Conservation (phyloP, 1,140 invertebrate genomes). For the Lasaia peninsularis region DNA sequence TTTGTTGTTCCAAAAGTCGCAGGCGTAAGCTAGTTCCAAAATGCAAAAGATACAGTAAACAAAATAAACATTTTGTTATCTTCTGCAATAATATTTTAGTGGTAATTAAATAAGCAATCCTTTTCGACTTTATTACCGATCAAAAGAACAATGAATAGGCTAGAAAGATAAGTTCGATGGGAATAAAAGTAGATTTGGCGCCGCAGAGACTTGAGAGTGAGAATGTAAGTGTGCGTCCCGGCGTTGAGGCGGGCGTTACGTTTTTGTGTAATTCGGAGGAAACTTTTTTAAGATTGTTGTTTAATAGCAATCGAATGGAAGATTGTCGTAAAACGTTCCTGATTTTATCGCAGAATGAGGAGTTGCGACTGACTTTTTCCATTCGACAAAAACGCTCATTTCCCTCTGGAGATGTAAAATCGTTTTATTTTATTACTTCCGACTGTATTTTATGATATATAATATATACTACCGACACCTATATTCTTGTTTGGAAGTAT, state of each 20-base stretch:
- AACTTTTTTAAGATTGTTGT: constrained; percentile 67
- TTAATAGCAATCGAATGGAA: constrained; percentile 73
- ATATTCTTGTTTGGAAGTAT: constrained; percentile 44
- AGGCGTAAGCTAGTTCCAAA: too few relatives aligned
- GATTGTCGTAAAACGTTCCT: constrained; percentile 74
- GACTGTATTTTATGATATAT: constrained; percentile 65
- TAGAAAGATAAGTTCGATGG: not conserved
- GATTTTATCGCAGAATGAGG: constrained; percentile 75
- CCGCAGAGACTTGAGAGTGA: constrained; percentile 1
- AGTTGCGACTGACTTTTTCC: constrained; percentile 73
- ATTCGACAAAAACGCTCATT: constrained; percentile 73
- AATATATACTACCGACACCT: constrained; percentile 39
- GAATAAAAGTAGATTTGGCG: constrained; percentile 12
- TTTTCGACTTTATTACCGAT: constrained; percentile 1
- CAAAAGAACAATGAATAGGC: not conserved
- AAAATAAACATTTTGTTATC: not conserved
- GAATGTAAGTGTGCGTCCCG: constrained; percentile 13
- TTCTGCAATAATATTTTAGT: constrained; percentile 2
- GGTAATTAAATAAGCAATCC: not conserved
- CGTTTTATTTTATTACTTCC: constrained; percentile 77
- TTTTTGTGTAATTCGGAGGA: constrained; percentile 27
- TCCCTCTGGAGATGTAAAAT: constrained; percentile 75
- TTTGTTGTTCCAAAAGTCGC: too few relatives aligned
- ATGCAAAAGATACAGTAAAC: not conserved
- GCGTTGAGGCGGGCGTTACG: constrained; percentile 3